A percentile compares a stretch with the other conserved stretches of the same genome.
phyloP scores from a whole-genome alignment of 1,140 invertebrate genomes.

The Protaetia brevitarsis region DNA sequence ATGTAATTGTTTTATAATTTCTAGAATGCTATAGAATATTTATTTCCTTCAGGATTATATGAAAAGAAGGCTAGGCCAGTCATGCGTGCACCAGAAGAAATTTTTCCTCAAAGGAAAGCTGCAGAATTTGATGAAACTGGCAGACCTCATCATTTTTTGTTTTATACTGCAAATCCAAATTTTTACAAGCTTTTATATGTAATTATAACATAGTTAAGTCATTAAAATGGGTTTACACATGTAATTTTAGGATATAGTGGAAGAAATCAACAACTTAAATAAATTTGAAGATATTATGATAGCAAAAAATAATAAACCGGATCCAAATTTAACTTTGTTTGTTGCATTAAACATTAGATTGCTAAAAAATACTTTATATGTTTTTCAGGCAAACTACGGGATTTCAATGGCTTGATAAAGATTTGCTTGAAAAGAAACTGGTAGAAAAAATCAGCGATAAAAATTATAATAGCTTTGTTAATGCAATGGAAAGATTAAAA shows the following conservation, averaged over 20 bases:
- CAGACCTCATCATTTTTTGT: slow-evolving; percentile 82
- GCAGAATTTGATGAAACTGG: slow-evolving; percentile 89
- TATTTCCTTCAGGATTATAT: slow-evolving; percentile 89
- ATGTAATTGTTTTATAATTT: slow-evolving; percentile 41
- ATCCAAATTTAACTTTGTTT: slow-evolving; percentile 60
- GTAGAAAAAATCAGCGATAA: slow-evolving; percentile 69
- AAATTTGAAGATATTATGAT: slow-evolving; percentile 67
- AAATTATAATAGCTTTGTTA: slow-evolving; percentile 72
- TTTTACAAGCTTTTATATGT: slow-evolving; percentile 83
- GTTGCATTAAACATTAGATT: slow-evolving; percentile 28
- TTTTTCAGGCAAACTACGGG: slow-evolving; percentile 34
- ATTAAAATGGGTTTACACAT: background rate
- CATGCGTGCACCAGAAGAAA: slow-evolving; percentile 81
- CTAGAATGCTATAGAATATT: slow-evolving; percentile 82
- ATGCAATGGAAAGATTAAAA: slow-evolving; percentile 67
- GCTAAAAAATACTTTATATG: background rate
- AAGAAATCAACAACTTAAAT: slow-evolving; percentile 64
- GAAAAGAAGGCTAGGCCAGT: slow-evolving; percentile 76
- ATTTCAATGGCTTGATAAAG: slow-evolving; percentile 67
- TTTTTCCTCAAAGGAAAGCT: slow-evolving; percentile 81
- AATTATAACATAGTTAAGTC: slow-evolving; percentile 36
- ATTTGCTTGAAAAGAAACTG: slow-evolving; percentile 63
- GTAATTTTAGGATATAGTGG: slow-evolving; percentile 57
- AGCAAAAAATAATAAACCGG: slow-evolving; percentile 56
- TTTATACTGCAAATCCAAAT: slow-evolving; percentile 84